Percentiles rank a stretch among this genome's conserved stretches.
Conservation (phyloP, 64 coral and sea anemone species). For the Stichodactyla mertensii region DNA sequence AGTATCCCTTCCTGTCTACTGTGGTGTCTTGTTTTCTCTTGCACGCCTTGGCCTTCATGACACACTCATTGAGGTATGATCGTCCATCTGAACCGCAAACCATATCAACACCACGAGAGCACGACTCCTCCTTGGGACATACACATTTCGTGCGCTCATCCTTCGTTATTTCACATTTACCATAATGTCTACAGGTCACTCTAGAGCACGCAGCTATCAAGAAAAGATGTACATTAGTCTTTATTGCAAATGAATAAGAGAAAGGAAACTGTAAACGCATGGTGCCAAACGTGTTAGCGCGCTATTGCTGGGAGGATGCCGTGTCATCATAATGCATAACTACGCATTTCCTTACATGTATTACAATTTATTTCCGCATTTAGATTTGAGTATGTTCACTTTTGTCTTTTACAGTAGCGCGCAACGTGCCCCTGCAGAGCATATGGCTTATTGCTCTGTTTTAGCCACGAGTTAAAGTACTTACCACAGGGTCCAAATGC, state of each 20-base stretch:
- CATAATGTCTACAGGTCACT: constrained; percentile 23
- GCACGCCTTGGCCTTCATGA: constrained; percentile 68
- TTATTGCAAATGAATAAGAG: too few species aligned
- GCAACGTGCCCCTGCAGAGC: too few species aligned
- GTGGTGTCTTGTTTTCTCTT: constrained; percentile 50
- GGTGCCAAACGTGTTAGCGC: too few species aligned
- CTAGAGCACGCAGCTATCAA: constrained; percentile 28
- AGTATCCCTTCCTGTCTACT: constrained; percentile 55
- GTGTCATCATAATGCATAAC: too few species aligned
- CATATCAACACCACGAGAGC: constrained; percentile 24
- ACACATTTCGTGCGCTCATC: constrained; percentile 19
- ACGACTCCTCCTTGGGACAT: constrained; percentile 32
- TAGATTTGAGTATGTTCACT: too few species aligned
- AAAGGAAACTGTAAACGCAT: too few species aligned
- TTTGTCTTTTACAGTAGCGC: too few species aligned
- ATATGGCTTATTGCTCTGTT: background rate
- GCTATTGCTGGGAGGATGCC: too few species aligned
- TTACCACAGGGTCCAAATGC: constrained; percentile 32
- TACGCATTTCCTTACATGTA: too few species aligned
- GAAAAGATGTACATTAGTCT: background rate
- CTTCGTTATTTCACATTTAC: constrained; percentile 14
- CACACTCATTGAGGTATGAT: constrained; percentile 66
- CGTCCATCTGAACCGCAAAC: constrained; percentile 71
- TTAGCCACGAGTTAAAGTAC: background rate
- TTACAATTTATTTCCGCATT: too few species aligned